Evolutionary conservation across 1,140 invertebrate genomes (phyloP), one percentile per base, ranked within the genome.

Genomic region (Kradibia gibbosae): DNA sequence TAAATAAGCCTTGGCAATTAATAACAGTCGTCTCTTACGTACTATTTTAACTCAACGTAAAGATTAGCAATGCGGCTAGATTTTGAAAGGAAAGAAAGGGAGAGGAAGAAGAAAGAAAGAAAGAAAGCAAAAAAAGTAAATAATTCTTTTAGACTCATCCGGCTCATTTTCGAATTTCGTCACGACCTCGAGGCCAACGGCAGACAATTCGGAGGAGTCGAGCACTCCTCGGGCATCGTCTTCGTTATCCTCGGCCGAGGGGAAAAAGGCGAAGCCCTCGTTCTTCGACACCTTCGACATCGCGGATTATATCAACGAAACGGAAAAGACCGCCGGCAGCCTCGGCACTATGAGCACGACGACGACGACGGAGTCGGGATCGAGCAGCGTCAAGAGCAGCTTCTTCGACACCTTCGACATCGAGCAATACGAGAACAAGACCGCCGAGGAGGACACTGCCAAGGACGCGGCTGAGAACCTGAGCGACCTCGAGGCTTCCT

Each of bases 401-500:
- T 62, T 83, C 11, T 85, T 85, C 25, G 84, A 85, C 39, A 80
- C 34, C 13, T 76, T 86, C 1, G 82, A 86, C 42, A 1, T 85
- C 17, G 79, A 65, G 3, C 42, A 81, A 34, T 70, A 83, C 34
- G 13, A 81, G 39, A 83, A 80, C 1, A 62, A 72, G 15, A 71
- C 57, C 0, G 45, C 39, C 0, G 42, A 31, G 0, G 77, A 80
- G 0, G 75, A 85, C 80, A 78, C 83, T 22, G 80, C 39, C 0
- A 85, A 86, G 28, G 57, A 71, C 20, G 22, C 84, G 8, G 60
- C 28, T 28, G 70, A 78, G 7, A 94, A 93, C 78, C 86, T 95
- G 39, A 88, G 92, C n/a, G 95, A 95, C 84, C 88, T 97, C 65
- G 95, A 95, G 84, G 94, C 94, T 83, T 96, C 95, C 0, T 96